phyloP scores from a whole-genome alignment of 2,113 vertebrate genomes.

The Eolophus roseicapilla region DNA sequence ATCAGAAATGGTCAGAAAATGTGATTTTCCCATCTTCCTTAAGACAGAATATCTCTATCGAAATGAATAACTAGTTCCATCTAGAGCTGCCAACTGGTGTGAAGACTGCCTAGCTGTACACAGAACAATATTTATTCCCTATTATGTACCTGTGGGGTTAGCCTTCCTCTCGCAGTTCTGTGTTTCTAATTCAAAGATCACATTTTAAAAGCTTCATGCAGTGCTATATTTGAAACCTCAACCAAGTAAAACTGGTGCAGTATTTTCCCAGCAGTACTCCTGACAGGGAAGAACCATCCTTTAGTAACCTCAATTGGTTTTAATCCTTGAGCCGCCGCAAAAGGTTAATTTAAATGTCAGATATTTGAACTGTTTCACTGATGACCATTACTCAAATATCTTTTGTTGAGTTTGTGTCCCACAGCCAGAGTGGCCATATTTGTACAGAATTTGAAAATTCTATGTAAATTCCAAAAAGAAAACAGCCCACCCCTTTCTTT shows the following conservation, averaged over 20 bases:
- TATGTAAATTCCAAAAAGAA: neutral
- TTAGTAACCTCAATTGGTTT: neutral
- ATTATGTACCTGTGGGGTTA: neutral
- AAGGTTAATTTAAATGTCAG: neutral
- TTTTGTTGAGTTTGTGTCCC: neutral
- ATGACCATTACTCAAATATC: neutral
- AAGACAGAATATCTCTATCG: neutral
- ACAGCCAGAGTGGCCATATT: neutral
- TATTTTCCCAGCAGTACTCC: neutral
- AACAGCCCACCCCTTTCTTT: neutral
- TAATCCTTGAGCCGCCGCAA: neutral
- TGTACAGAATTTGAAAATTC: neutral
- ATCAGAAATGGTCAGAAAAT: neutral
- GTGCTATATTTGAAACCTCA: neutral
- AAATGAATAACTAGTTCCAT: neutral
- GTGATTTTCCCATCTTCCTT: neutral
- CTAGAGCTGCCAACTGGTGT: neutral
- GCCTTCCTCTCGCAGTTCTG: neutral
- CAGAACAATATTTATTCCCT: neutral
- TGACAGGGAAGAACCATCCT: neutral
- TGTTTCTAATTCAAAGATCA: neutral
- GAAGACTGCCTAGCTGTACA: neutral
- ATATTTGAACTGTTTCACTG: neutral
- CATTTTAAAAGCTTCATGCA: neutral
- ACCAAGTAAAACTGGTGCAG: neutral